Percentiles rank a stretch among this genome's conserved stretches.
Evolutionary conservation across 2,888 invertebrate genomes (phyloP).

Genomic region (Anoncus sp.): DNA sequence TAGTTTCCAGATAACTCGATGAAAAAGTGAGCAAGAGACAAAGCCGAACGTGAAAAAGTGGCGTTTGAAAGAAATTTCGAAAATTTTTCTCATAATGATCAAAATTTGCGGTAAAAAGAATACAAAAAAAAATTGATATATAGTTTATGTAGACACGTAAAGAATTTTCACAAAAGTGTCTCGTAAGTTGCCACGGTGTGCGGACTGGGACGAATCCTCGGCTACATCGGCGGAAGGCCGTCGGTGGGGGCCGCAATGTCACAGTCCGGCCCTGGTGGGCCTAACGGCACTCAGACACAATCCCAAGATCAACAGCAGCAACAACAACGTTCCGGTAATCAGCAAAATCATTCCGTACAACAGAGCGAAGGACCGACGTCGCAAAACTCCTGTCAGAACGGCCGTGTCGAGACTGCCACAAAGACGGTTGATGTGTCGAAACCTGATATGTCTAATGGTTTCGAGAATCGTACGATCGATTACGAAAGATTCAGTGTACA

Average conservation of each 20-base stretch:
- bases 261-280: conserved; percentile 76
- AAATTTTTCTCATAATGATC: conserved; percentile 9
- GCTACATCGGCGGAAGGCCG: conserved; percentile 82
- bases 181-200: conserved; percentile 80
- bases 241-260: conserved; percentile 82
- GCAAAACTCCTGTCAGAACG: conserved; percentile 73
- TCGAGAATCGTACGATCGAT: conserved; percentile 77
- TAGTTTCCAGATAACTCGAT: conserved; percentile 4
- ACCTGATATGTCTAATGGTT: conserved; percentile 78
- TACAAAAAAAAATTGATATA: conserved; percentile 10
- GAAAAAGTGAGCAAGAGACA: conserved; percentile 2
- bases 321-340: conserved; percentile 19
- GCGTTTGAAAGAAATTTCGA: not conserved
- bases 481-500: conserved; percentile 72
- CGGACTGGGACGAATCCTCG: conserved; percentile 81
- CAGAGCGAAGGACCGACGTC: conserved; percentile 70
- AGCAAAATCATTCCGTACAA: conserved; percentile 56
- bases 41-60: not conserved
- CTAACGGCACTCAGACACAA: conserved; percentile 71
- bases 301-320: conserved; percentile 64
- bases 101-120: conserved; percentile 9
- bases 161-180: conserved; percentile 66
- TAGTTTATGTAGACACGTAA: conserved; percentile 52
- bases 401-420: conserved; percentile 67
- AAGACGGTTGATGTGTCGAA: conserved; percentile 68